Percentiles rank a stretch among this genome's conserved stretches.
Conservation (phyloP, 2,113 vertebrate genomes). For the Myrmophylax atrothorax region DNA sequence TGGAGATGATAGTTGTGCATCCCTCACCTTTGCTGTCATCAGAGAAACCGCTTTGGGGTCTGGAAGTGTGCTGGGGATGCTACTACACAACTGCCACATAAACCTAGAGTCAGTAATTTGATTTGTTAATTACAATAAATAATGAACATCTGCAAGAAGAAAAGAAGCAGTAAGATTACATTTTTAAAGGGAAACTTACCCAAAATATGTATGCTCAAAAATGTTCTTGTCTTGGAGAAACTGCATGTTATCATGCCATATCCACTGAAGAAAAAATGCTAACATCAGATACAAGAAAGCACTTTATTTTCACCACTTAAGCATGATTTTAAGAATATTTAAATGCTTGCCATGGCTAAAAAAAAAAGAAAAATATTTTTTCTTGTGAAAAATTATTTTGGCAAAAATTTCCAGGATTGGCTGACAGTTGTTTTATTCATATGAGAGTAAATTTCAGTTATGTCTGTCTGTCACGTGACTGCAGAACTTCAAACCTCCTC, state of each 20-base stretch:
- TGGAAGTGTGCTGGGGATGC: conserved; percentile 96
- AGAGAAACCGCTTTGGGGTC: conserved; percentile 97
- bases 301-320: conserved; percentile 64
- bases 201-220: conserved; percentile 99
- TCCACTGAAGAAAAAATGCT: conserved; percentile 87
- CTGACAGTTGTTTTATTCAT: not conserved
- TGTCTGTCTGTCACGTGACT: not conserved
- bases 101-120: conserved; percentile 82
- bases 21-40: conserved; percentile 96
- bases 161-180: conserved; percentile 48
- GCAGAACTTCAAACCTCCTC: not conserved
- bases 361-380: not conserved
- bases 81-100: conserved; percentile 99
- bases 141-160: conserved; percentile 45
- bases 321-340: conserved; percentile 5
- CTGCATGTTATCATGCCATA: conserved; percentile 99
- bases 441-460: fast-evolving
- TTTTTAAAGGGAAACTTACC: conserved; percentile 81
- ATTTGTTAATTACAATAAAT: conserved; percentile 59
- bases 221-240: conserved; percentile 99
- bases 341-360: not conserved
- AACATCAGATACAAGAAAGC: conserved; percentile 67
- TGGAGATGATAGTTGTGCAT: not conserved
- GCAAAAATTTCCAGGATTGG: not conserved
- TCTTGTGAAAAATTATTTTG: not conserved